Evolutionary conservation across 1,140 invertebrate species (phyloP), one percentile per base, ranked within the genome.

Genomic region (Calliopsis andreniformis): DNA sequence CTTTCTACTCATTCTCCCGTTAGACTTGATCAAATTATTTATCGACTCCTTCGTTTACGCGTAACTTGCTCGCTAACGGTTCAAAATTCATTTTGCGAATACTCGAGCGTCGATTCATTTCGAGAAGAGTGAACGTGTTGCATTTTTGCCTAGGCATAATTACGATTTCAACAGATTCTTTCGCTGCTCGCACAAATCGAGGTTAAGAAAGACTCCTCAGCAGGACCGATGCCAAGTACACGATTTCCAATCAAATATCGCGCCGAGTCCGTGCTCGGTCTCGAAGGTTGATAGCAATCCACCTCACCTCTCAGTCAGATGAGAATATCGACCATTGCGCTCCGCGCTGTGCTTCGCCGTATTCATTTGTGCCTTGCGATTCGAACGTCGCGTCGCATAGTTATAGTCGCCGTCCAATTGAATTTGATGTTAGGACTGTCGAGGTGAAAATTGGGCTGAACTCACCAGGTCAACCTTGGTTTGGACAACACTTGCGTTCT

Each of bases 91-190:
- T 81, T 79, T 62, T 59, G 62, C 69, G 62, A 69, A 35, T 58
- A 68, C 78, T 30, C 61, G 77, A 35, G 47, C 64, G 45, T 62
- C 63, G 77, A 68, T 81, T 81, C 79, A 81, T 67, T 79, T 68
- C 23, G 35, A 49, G 25, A 30, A 43, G 68, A 43, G 42, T 14
- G n/a, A 28, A 32, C 55, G 16, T 25, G n/a, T 23, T 18, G 55
- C 43, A 42, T 28, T 43, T 56, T 10, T 12, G 35, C 16, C 3
- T 16, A 30, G 32, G 45, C 10, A 28, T 20, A 55, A 30, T 55
- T 28, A 39, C n/a, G n/a, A n/a, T n/a, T n/a, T n/a, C n/a, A n/a
- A n/a, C n/a, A n/a, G n/a, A n/a, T n/a, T n/a, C n/a, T n/a, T n/a
- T n/a, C n/a, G n/a, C n/a, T n/a, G n/a, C n/a, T n/a, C n/a, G n/a